Conservation (phyloP, 2,797 vertebrate species). For the Syngnathus rostellatus region DNA sequence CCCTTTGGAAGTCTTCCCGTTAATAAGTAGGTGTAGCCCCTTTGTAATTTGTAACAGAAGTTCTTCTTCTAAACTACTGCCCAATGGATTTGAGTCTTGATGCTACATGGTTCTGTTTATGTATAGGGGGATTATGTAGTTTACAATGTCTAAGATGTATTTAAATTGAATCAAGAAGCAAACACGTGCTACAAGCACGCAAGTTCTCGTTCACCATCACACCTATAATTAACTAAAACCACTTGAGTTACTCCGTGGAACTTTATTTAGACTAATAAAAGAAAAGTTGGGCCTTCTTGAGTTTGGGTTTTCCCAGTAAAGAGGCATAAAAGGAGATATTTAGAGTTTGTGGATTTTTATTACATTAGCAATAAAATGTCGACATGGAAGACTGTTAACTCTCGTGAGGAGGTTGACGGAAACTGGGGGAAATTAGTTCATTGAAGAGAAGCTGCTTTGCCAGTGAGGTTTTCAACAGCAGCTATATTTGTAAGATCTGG, state of each 20-base stretch:
- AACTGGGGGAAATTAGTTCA: slow-evolving; percentile 2
- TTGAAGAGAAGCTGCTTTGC: slow-evolving; percentile 1
- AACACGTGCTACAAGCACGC: slow-evolving; percentile 26
- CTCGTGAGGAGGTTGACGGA: not conserved
- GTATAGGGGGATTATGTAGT: not conserved
- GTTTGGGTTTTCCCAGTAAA: slow-evolving; percentile 36
- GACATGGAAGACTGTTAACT: slow-evolving; percentile 12
- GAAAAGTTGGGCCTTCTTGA: slow-evolving; percentile 20
- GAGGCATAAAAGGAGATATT: slow-evolving; percentile 41
- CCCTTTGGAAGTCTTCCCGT: slow-evolving; percentile 12
- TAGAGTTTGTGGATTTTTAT: slow-evolving; percentile 22
- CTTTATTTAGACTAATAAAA: slow-evolving; percentile 44
- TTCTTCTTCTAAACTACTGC: not conserved
- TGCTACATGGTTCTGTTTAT: not conserved
- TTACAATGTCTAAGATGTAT: slow-evolving; percentile 13
- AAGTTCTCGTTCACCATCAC: slow-evolving; percentile 29
- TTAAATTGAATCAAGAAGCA: slow-evolving; percentile 16
- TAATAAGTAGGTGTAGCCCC: slow-evolving; percentile 15
- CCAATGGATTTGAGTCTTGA: not conserved
- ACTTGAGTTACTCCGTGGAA: slow-evolving; percentile 20
- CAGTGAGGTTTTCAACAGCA: not conserved
- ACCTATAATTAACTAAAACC: slow-evolving; percentile 50
- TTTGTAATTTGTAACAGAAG: not conserved
- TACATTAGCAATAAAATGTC: slow-evolving; percentile 18
- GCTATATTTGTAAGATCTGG: not conserved